These are phyloP conservation scores for Acromyrmex heyeri DNA, from an alignment of 1,140 invertebrate species.

Conservation along the genomic window DNA sequence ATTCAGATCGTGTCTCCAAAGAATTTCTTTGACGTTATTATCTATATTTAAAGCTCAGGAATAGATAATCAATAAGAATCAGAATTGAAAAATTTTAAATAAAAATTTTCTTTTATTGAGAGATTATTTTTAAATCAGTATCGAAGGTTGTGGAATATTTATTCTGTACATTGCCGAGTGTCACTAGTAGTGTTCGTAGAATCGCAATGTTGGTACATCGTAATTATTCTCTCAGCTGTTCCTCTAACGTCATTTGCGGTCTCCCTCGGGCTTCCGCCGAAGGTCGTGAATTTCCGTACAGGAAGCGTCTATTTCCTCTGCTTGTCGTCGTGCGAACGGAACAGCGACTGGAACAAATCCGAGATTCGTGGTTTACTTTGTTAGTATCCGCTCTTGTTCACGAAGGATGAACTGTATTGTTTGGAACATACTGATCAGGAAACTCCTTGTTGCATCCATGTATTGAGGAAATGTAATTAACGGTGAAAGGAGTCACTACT, in stretches of 20 bases:
- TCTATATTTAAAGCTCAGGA: background rate
- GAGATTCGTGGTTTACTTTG: constrained; percentile 21
- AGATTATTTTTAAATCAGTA: background rate
- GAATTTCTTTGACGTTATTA: background rate
- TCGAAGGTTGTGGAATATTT: background rate
- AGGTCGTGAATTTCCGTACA: constrained; percentile 67
- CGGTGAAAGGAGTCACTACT: constrained; percentile 54
- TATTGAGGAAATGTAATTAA: constrained; percentile 38
- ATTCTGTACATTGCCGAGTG: background rate
- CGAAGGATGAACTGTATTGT: background rate
- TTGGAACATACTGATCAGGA: background rate
- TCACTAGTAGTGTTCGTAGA: background rate
- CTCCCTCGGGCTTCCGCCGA: constrained; percentile 65
- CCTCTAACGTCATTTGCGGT: constrained; percentile 39
- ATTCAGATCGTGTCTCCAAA: background rate
- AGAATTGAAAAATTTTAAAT: background rate
- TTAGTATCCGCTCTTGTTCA: background rate
- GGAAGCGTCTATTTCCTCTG: constrained; percentile 57
- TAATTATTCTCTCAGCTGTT: constrained; percentile 35
- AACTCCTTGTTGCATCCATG: background rate
- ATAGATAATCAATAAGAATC: background rate
- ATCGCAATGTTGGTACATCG: background rate
- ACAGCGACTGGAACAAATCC: constrained; percentile 33
- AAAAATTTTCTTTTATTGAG: background rate
- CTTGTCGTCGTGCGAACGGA: constrained; percentile 18